Evolutionary conservation across 2,797 vertebrate genomes (phyloP), one percentile per base, ranked within the genome.

Genomic region (Sebastes steindachneri): DNA sequence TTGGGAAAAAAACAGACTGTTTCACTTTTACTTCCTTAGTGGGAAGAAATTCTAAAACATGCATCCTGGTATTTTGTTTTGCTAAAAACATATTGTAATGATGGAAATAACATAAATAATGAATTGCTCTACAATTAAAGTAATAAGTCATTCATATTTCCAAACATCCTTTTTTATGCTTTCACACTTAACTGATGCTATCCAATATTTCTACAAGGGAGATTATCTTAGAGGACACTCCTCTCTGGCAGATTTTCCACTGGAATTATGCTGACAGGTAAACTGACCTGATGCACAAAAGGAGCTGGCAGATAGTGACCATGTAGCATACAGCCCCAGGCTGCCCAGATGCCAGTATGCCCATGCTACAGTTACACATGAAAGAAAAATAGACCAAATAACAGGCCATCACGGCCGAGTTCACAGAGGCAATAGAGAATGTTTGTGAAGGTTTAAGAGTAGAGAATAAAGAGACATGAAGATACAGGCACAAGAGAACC

Each of bases 291-390:
- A 48, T 71, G 75, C 64, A 70, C 19, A 63, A 73, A 35, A 73
- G 59, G 62, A 86, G 25, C 57, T 87, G 84, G 73, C 80, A 69
- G 80, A 84, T 79, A 77, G 69, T 79, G 77, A 60, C 65, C 67
- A 72, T 72, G 73, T 7, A 75, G 68, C 15, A 37, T 17, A 35
- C 12, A 75, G 79, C 84, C 68, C 7, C 33, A 23, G 86, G 79
- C 65, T 10, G 33, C 19, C 73, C 79, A 82, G 80, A 84, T 87
- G 65, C 65, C 29, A 21, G 51, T 35, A 57, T 64, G 31, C 6
- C 66, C 5, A 70, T 51, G 35, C 69, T 70, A 60, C 48, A 81
- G 26, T 68, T 33, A 63, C 31, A 80, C 33, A 73, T 62, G 12
- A 75, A 68, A 62, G 63, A 76, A 70, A 69, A 67, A 5, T 7